Evolutionary conservation across 2,888 invertebrate species (phyloP).

Genomic region (Pinctada fucata): DNA sequence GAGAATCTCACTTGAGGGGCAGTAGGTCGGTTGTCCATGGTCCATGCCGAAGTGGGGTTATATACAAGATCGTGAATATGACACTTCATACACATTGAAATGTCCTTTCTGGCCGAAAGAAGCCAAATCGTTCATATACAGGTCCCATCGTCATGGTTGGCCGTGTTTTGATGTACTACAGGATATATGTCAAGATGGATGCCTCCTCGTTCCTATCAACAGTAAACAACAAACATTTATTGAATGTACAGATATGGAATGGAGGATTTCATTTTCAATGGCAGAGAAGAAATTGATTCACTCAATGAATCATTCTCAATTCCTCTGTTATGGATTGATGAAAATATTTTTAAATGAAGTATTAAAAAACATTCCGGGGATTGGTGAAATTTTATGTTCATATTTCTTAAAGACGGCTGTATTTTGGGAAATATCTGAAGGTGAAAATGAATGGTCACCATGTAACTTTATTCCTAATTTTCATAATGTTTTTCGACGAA

Average conservation of each 20-base stretch:
- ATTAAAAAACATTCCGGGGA: not conserved
- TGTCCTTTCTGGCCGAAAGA: too few species aligned
- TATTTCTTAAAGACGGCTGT: not conserved
- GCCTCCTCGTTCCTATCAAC: not conserved
- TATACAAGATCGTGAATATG: too few species aligned
- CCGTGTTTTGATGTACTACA: not conserved
- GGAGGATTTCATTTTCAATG: not conserved
- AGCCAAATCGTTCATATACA: too few species aligned
- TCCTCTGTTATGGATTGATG: too few species aligned
- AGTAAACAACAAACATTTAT: not conserved
- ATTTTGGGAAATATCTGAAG: conserved; percentile 2
- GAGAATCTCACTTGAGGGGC: too few species aligned
- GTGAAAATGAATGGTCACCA: not conserved
- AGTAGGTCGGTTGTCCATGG: too few species aligned
- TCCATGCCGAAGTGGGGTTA: too few species aligned
- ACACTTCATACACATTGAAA: too few species aligned
- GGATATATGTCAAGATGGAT: not conserved
- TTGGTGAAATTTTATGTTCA: not conserved
- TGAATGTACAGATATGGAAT: not conserved
- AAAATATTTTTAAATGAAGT: not conserved
- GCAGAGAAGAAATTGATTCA: too few species aligned
- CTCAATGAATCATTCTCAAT: too few species aligned
- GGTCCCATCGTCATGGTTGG: not conserved
- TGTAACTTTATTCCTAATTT: not conserved
- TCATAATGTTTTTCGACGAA: not conserved